Evolutionary conservation across 2,797 vertebrate genomes (phyloP).

Genomic region (Psittacula echo): DNA sequence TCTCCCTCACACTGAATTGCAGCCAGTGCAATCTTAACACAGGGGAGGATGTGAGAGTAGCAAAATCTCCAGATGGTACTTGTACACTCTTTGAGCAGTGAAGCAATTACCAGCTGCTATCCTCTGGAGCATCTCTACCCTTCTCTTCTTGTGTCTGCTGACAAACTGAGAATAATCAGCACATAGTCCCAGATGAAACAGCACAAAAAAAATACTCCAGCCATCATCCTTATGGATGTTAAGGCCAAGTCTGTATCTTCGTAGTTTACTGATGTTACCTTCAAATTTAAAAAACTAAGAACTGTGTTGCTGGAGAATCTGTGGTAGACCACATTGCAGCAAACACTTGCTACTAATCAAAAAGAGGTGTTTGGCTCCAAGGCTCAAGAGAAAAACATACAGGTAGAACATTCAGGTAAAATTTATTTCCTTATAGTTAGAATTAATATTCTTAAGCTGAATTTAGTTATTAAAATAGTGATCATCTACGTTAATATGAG

Average conservation of each 20-base stretch:
- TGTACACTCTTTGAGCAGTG: rapidly evolving
- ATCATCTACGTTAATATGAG: neutral
- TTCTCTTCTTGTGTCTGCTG: neutral
- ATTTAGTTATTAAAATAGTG: neutral
- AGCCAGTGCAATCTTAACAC: neutral
- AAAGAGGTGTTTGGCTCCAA: neutral
- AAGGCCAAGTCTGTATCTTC: neutral
- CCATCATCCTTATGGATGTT: neutral
- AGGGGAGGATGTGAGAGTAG: neutral
- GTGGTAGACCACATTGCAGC: neutral
- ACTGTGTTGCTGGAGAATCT: neutral
- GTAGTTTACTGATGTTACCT: neutral
- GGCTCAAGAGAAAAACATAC: neutral
- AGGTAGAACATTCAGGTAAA: neutral
- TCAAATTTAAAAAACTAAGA: neutral
- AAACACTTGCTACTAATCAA: neutral
- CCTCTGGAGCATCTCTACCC: neutral
- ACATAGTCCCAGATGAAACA: neutral
- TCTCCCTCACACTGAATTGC: neutral
- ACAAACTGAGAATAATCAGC: neutral
- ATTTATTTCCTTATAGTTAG: neutral
- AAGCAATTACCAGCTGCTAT: neutral
- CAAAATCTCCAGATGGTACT: neutral
- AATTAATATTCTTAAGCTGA: neutral
- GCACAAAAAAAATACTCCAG: neutral